Conservation (phyloP, 2,888 invertebrate species). For the Erynnis tages region DNA sequence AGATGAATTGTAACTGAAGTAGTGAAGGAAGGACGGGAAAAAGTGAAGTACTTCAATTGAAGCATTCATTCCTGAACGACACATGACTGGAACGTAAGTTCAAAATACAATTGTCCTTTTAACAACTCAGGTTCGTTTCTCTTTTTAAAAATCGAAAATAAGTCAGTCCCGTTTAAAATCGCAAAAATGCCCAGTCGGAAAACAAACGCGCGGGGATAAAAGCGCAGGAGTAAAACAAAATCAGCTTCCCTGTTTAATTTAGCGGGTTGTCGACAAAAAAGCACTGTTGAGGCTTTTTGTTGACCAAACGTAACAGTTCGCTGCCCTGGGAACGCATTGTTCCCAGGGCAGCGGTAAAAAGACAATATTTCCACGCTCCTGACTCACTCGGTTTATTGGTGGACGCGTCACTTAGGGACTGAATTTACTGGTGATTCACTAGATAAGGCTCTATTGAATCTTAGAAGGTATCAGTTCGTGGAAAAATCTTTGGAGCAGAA, state of each 20-base stretch:
- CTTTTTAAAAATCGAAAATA: conserved; percentile 23
- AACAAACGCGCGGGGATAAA: conserved; percentile 50
- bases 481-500: background rate
- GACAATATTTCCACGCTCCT: conserved; percentile 52
- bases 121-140: background rate
- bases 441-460: conserved; percentile 33
- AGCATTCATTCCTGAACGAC: no score
- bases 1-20: no score
- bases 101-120: conserved; percentile 9
- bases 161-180: conserved; percentile 26
- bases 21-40: background rate
- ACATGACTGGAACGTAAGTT: background rate
- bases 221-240: conserved; percentile 60
- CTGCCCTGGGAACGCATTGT: conserved; percentile 79
- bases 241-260: conserved; percentile 77
- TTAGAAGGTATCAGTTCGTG: background rate
- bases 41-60: background rate
- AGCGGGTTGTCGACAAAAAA: conserved; percentile 75
- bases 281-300: conserved; percentile 69
- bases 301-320: conserved; percentile 68
- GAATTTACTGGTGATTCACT: conserved; percentile 53
- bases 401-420: conserved; percentile 43
- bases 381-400: conserved; percentile 55
- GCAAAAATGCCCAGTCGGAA: conserved; percentile 23
- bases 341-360: conserved; percentile 60